Percentiles rank a stretch among this genome's conserved stretches.
Evolutionary conservation across 1,140 invertebrate species (phyloP).

Genomic region (Coelopa frigida): DNA sequence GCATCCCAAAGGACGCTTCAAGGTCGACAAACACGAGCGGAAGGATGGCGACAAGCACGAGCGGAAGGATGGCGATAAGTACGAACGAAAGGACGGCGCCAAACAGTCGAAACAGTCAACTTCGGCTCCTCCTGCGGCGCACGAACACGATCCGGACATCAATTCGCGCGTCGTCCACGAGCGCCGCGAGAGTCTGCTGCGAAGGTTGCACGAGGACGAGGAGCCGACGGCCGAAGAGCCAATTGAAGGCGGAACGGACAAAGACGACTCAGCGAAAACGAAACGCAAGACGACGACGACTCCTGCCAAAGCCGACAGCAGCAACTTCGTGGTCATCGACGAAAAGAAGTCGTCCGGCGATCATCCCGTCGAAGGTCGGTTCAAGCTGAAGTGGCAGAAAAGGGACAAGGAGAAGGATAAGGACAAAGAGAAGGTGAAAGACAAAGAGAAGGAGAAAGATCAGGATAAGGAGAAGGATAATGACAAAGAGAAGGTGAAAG

Average conservation of each 20-base stretch:
- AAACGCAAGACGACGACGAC: neutral
- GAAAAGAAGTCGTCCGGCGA: neutral
- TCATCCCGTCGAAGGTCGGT: too few relatives aligned
- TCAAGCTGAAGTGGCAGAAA: too few relatives aligned
- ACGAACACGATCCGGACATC: constrained; percentile 31
- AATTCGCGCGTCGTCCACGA: constrained; percentile 39
- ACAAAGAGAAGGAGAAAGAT: neutral
- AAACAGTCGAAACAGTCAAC: constrained; percentile 5
- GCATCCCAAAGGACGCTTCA: constrained; percentile 14
- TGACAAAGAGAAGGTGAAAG: constrained; percentile 11
- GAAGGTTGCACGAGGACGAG: constrained; percentile 10
- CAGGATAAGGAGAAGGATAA: neutral
- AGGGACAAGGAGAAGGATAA: too few relatives aligned
- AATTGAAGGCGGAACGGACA: neutral
- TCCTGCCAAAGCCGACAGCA: neutral
- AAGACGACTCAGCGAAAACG: constrained; percentile 6
- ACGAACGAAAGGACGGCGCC: constrained; percentile 11
- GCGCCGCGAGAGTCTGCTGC: constrained; percentile 30
- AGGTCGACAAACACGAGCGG: constrained; percentile 14
- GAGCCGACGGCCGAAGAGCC: neutral
- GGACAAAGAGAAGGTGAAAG: too few relatives aligned
- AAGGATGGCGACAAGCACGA: constrained; percentile 30
- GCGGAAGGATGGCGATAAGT: constrained; percentile 14
- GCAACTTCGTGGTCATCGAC: neutral
- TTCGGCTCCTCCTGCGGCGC: constrained; percentile 16